Percentiles rank a stretch among this genome's conserved stretches.
These are phyloP conservation scores for Ophion obscuratus DNA, from an alignment of 2,888 invertebrate genomes.

Conservation along the genomic window DNA sequence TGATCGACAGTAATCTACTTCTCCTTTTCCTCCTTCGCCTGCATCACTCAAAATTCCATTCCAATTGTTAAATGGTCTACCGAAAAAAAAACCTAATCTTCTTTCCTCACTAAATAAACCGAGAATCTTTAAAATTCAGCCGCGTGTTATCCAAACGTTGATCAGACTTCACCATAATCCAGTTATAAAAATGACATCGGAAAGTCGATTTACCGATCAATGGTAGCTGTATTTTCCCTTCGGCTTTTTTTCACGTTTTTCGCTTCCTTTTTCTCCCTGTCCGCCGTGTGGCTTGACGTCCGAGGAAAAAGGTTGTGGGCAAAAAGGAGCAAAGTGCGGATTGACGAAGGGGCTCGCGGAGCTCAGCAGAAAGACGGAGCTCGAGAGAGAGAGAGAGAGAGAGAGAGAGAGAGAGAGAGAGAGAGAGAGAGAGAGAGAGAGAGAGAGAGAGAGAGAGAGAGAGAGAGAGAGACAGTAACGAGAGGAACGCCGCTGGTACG, in stretches of 20 bases:
- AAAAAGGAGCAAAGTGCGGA: not conserved
- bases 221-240: not conserved
- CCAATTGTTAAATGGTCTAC: not conserved
- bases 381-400: not conserved
- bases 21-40: not conserved
- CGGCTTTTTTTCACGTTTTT: not conserved
- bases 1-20: not conserved
- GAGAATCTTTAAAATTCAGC: not conserved
- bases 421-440: not conserved
- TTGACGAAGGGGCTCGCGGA: not conserved
- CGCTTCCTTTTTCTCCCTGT: not conserved
- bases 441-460: not conserved
- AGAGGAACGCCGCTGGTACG: constrained; percentile 67
- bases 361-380: not conserved
- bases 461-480: constrained; percentile 62
- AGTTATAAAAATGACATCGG: not conserved
- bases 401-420: constrained; percentile 20
- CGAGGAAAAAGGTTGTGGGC: constrained; percentile 10
- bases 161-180: not conserved
- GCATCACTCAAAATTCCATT: not conserved
- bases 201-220: not conserved
- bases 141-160: not conserved
- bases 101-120: not conserved
- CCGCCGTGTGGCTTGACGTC: not conserved
- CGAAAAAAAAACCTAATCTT: not conserved